Evolutionary conservation across 2,797 vertebrate species (phyloP), one percentile per base, ranked within the genome.

Genomic region (Okamejei kenojei): DNA sequence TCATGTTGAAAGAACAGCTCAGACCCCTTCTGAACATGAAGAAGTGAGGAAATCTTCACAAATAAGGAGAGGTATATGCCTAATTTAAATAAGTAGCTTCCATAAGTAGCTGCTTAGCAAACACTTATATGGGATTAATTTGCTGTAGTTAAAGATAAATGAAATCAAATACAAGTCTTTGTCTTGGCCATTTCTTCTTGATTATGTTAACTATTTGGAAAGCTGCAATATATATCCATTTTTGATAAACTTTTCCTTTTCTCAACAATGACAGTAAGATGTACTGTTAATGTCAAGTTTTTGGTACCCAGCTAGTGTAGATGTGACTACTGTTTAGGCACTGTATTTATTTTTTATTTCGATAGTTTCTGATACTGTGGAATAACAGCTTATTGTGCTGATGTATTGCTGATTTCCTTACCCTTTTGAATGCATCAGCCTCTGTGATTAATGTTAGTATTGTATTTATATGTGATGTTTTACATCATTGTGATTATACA

Each of bases 11-110:
- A n/a, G 38, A 74, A 23, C 26, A 45, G 15, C 35, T 92, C 21
- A 29, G 5, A 15, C 35, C 0, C n/a, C 5, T 76, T 76, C 90
- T 45, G 71, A 26, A 54, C n/a, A 21, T 73, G 71, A 92, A 45
- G 90, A 76, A 92, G 29, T 54, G 9, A 90, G 38, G 35, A 92
- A 74, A 32, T 23, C 4, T 15, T n/a, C 68, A 58, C 21, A 8
- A 26, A 74, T 29, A 92, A 92, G 90, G 35, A 92, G 90, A 74
- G 71, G 90, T 92, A 74, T 7, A 9, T 92, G 26, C 4, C 68
- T 92, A 74, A 92, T 58, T 92, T 92, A 21, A 32, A 1, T 54
- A 35, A 76, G 26, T 54, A 45, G 9, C 8, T 90, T 63, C 68
- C 38, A 26, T 23, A 45, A 10, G 32, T 63, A 63, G 17, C 29